Base-by-base conservation (phyloP, 1,140 invertebrate species). In the Hylaeus anthracinus region DNA sequence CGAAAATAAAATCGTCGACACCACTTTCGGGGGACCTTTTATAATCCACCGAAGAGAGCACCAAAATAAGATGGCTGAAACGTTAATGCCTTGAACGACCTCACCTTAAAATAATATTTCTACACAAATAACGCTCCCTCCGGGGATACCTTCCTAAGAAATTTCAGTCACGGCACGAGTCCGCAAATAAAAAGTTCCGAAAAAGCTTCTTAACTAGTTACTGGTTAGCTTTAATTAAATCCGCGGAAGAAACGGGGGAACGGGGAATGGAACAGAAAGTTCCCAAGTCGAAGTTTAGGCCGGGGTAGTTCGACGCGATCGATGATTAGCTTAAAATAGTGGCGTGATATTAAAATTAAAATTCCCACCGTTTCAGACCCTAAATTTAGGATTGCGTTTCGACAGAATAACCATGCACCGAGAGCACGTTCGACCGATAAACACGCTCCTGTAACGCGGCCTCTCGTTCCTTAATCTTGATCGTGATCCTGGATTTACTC, bases 271-370 rank as follows among this genome's bases (percentile, higher is more conserved):
- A 75, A 56, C 63, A 9, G 64, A 76, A 76, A 69, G 41, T 76
- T 48, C 0, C 26, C 53, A 14, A 26, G 56, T 61, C 56, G 43
- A 77, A 70, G 75, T 70, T 61, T 41, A 58, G 37, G 56, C 37
- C 3, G 41, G 26, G 6, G 12, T 45, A 64, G n/a, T 41, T 41
- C 70, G 14, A 12, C 51, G 0, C 43, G 60, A 72, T 79, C 77
- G 77, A 79, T 79, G 65, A 72, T 64, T 48, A 43, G 77, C 77
- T 65, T 64, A 79, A 79, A 79, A 79, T 79, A 79, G 77, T 60
- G 26, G 9, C 51, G 26, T 61, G 77, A 79, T 79, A 79, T 79
- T 79, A 79, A 79, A 79, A 72, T 79, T 72, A 73, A 64, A 72
- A 79, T 79, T 73, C 65, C 26, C 77, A 64, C 77, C 60, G 60